Conservation (phyloP, 2,113 vertebrate genomes). For the Andinoacara biseriatus region DNA sequence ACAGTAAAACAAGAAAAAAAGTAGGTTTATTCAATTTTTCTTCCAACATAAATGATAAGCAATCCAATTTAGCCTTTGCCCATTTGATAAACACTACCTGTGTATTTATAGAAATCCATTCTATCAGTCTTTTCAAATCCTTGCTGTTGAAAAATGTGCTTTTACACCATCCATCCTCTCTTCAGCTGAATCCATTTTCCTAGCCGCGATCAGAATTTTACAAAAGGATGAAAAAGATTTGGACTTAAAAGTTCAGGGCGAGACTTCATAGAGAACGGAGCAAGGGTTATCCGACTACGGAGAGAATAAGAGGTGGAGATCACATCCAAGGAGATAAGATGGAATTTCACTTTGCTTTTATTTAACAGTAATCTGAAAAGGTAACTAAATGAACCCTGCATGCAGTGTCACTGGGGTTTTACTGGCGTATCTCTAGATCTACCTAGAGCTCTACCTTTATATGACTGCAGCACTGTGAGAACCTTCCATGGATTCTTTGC, state of each 20-base stretch:
- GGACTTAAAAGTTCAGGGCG: constrained; percentile 31
- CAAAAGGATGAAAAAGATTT: constrained; percentile 23
- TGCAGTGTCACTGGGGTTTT: constrained; percentile 5
- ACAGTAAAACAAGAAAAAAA: not conserved
- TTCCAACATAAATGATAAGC: not conserved
- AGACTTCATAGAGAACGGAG: not conserved
- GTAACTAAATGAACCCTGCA: constrained; percentile 11
- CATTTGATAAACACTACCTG: not conserved
- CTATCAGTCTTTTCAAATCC: constrained; percentile 28
- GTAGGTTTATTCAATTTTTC: not conserved
- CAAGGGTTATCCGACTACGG: not conserved
- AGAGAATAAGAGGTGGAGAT: not conserved
- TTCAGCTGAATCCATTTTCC: constrained; percentile 5
- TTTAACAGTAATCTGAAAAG: constrained; percentile 36
- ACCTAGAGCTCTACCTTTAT: not conserved
- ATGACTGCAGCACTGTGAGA: not conserved
- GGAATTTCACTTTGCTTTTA: constrained; percentile 34
- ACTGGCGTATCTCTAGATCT: constrained; percentile 12
- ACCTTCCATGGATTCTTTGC: not conserved
- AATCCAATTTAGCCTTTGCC: not conserved
- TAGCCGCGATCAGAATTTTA: not conserved
- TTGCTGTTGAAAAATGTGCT: constrained; percentile 23
- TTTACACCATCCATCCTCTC: constrained; percentile 11
- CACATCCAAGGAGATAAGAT: constrained; percentile 34
- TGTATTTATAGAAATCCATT: constrained; percentile 32